Evolutionary conservation across 2,113 vertebrate genomes (phyloP).

Genomic region (Brachionichthys hirsutus): DNA sequence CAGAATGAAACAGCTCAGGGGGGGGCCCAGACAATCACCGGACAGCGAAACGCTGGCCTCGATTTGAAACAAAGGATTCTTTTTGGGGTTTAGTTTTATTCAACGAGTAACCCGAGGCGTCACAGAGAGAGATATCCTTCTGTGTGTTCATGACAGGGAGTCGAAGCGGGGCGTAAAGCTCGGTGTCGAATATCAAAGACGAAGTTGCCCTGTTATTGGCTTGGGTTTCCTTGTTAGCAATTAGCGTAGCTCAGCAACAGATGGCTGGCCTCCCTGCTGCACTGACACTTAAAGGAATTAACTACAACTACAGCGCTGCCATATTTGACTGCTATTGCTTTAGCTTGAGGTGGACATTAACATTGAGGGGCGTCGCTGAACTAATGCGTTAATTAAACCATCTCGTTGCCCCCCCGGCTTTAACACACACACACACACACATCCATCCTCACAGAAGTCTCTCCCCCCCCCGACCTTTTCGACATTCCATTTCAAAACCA

Average conservation of each 20-base stretch:
- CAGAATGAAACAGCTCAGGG: slow-evolving; percentile 12
- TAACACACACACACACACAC: slow-evolving; percentile 7
- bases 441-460: slow-evolving; percentile 1
- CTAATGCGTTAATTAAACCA: background rate
- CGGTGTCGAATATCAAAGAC: background rate
- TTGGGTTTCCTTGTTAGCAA: background rate
- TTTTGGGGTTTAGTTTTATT: no score
- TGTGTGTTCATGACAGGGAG: slow-evolving; percentile 22
- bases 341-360: slow-evolving; percentile 39
- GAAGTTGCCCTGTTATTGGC: slow-evolving; percentile 4
- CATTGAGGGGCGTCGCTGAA: slow-evolving; percentile 13
- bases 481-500: background rate
- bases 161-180: slow-evolving; percentile 12
- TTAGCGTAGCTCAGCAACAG: background rate
- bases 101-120: slow-evolving; percentile 41
- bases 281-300: background rate
- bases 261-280: background rate
- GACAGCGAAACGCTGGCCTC: slow-evolving; percentile 38
- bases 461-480: slow-evolving; percentile 3
- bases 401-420: slow-evolving; percentile 10
- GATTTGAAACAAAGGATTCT: slow-evolving; percentile 45
- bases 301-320: background rate
- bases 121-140: slow-evolving; percentile 19
- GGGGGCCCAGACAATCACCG: slow-evolving; percentile 18
- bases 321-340: slow-evolving; percentile 34